phyloP scores from a whole-genome alignment of 2,888 invertebrate genomes.

The Lissocephala sabroskyi region DNA sequence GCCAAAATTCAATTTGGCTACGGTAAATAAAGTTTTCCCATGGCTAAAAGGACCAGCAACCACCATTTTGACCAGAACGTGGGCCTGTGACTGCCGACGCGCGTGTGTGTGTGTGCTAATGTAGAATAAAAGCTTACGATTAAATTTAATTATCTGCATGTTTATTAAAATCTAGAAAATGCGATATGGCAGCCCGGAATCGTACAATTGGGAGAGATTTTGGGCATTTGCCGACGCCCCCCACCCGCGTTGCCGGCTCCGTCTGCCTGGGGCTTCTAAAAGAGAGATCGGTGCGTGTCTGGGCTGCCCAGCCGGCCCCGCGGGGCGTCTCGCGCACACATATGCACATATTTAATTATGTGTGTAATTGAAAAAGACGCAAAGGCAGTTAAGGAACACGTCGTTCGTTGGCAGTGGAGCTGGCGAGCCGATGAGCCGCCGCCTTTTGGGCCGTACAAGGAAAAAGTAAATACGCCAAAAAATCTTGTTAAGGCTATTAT shows the following conservation, averaged over 20 bases:
- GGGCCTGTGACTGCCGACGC: too few species aligned
- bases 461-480: conserved; percentile 23
- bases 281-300: neutral
- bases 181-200: conserved; percentile 32
- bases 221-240: conserved; percentile 28
- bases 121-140: conserved; percentile 51
- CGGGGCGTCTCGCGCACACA: conserved; percentile 1
- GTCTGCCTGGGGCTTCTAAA: too few species aligned
- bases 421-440: neutral
- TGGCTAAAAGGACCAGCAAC: conserved; percentile 1
- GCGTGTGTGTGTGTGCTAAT: conserved; percentile 31
- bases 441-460: neutral
- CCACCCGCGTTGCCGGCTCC: too few species aligned
- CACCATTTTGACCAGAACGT: neutral
- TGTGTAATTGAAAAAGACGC: conserved; percentile 60
- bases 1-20: conserved; percentile 50
- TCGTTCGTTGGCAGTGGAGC: conserved; percentile 15
- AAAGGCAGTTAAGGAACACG: conserved; percentile 50
- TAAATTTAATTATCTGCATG: conserved; percentile 60
- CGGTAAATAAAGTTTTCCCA: conserved; percentile 40
- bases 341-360: conserved; percentile 57
- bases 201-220: conserved; percentile 56
- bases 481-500: conserved; percentile 51
- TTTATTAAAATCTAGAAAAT: conserved; percentile 59
- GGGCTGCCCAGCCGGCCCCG: neutral